Conservation (phyloP, 2,888 invertebrate genomes). For the Tetranychus piercei region DNA sequence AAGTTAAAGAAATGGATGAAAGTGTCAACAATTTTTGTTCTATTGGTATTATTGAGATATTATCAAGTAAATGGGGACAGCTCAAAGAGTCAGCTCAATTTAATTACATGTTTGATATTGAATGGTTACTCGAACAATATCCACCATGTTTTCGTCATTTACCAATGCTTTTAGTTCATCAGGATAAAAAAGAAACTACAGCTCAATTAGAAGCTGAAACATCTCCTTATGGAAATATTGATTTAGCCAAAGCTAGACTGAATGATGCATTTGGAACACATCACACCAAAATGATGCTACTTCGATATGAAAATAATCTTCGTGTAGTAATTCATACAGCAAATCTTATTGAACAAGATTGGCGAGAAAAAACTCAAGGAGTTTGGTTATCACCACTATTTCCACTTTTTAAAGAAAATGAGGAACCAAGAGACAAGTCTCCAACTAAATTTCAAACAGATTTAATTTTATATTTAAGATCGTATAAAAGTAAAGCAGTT, state of each 20-base stretch:
- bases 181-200: slow-evolving; percentile 43
- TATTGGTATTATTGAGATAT: slow-evolving; percentile 32
- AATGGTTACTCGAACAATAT: slow-evolving; percentile 72
- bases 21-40: slow-evolving; percentile 29
- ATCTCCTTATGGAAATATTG: slow-evolving; percentile 42
- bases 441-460: slow-evolving; percentile 61
- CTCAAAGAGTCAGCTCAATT: slow-evolving; percentile 38
- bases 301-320: slow-evolving; percentile 56
- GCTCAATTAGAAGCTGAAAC: slow-evolving; percentile 38
- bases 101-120: slow-evolving; percentile 77
- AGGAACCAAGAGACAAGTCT: slow-evolving; percentile 49
- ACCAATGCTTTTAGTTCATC: slow-evolving; percentile 52
- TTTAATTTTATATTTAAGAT: slow-evolving; percentile 52
- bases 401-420: slow-evolving; percentile 34
- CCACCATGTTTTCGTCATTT: slow-evolving; percentile 48
- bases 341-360: slow-evolving; percentile 73
- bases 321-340: slow-evolving; percentile 75
- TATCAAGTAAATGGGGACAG: slow-evolving; percentile 29
- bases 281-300: slow-evolving; percentile 72
- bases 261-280: slow-evolving; percentile 64
- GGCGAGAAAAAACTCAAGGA: slow-evolving; percentile 73
- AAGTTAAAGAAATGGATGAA: slow-evolving; percentile 31
- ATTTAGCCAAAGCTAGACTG: slow-evolving; percentile 48
- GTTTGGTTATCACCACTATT: slow-evolving; percentile 74
- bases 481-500: slow-evolving; percentile 50